Percentiles rank a stretch among this genome's conserved stretches.
Conservation (phyloP, 2,888 invertebrate genomes). For the Agonopterix alstromeriana region DNA sequence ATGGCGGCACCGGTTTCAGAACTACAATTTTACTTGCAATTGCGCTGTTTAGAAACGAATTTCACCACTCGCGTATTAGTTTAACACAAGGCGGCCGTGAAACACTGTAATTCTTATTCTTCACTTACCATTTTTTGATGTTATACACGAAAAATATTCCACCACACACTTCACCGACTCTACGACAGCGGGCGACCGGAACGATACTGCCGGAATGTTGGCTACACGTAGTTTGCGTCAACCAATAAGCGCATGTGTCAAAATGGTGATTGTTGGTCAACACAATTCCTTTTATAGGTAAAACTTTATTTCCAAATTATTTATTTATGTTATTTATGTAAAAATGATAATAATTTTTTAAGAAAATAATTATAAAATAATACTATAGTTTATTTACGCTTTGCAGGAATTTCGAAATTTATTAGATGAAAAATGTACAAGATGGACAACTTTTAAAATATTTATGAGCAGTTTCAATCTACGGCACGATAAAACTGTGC, state of each 20-base stretch:
- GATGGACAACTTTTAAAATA: not conserved
- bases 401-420: too few species aligned
- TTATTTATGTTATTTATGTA: not conserved
- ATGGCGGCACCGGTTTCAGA: slow-evolving; percentile 73
- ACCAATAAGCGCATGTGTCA: slow-evolving; percentile 75
- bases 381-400: too few species aligned
- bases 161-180: slow-evolving; percentile 72
- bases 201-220: slow-evolving; percentile 72
- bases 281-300: slow-evolving; percentile 28
- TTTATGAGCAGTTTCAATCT: not conserved
- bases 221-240: slow-evolving; percentile 51
- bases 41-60: slow-evolving; percentile 32
- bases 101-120: slow-evolving; percentile 58
- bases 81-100: slow-evolving; percentile 44
- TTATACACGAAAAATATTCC: slow-evolving; percentile 70
- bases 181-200: slow-evolving; percentile 72
- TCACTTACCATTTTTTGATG: slow-evolving; percentile 77
- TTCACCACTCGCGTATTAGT: slow-evolving; percentile 28
- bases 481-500: not conserved
- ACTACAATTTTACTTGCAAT: slow-evolving; percentile 41
- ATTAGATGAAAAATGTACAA: not conserved
- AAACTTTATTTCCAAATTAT: not conserved
- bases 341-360: not conserved
- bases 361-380: too few species aligned
- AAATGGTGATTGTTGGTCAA: slow-evolving; percentile 45